Base-by-base conservation (phyloP, 2,797 vertebrate species). In the Rousettus madagascariensis region DNA sequence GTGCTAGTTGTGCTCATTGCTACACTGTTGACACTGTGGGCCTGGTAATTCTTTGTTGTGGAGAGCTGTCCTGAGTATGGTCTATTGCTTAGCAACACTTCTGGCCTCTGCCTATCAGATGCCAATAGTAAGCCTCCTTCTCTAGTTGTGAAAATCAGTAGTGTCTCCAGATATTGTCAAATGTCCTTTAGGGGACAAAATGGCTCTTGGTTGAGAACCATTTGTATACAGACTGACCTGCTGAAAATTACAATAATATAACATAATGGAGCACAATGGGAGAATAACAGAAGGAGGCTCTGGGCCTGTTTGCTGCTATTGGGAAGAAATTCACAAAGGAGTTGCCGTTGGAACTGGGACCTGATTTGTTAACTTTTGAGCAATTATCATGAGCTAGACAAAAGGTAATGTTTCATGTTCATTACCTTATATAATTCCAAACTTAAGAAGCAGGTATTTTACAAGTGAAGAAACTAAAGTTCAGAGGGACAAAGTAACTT, bases 351-450 rank as follows among this genome's bases (percentile, higher is more conserved):
- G 28, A 89, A 93, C 22, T 46, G 63, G 85, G n/a, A 96, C 86
- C 74, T 79, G 8, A 59, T 91, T 91, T 94, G 26, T 30, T 77
- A 63, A 75, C 86, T 91, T 91, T n/a, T 84, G 28, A 94, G 80
- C 33, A 94, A 16, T 80, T 89, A 46, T 68, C 43, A 83, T 71
- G 53, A 96, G 5, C 22, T 36, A 93, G 91, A 87, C 26, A 91
- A 90, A 91, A 83, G 9, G 3, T 57, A 61, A 43, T 71, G 43
- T 49, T 80, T 95, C 86, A 78, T 17, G 77, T 63, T 84, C n/a
- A 59, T 80, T 84, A 57, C 71, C 1, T 85, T 24, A 46, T 51
- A 36, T 61, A 85, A 77, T 63, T 26, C 3, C 15, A 66, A 43
- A 94, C 19, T 90, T 80, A 59, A 90, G 88, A 93, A 90, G 33